These are phyloP conservation scores for Antedon mediterranea DNA, from an alignment of 53 echinoderm and acorn worm genomes.

Conservation along the genomic window DNA sequence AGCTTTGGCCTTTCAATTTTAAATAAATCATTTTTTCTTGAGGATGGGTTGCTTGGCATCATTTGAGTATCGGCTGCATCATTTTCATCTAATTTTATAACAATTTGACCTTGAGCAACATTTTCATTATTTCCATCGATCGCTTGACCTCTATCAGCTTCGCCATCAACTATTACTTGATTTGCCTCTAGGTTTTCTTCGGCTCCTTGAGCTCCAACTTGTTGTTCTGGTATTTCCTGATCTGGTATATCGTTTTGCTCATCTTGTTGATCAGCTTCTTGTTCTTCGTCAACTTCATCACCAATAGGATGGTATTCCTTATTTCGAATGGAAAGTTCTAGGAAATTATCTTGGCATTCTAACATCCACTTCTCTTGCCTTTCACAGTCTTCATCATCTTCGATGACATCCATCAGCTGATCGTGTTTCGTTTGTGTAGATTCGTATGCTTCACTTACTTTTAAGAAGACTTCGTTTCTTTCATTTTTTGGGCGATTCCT, in stretches of 20 bases:
- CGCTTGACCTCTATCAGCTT: neutral
- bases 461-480: neutral
- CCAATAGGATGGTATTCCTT: slow-evolving; percentile 2
- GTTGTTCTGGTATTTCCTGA: neutral
- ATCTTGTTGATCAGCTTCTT: too few relatives aligned
- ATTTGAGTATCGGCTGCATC: too few relatives aligned
- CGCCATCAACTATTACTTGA: neutral
- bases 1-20: slow-evolving; percentile 34
- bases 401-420: neutral
- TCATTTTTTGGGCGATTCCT: neutral
- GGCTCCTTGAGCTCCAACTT: neutral
- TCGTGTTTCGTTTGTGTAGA: neutral
- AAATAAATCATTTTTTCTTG: neutral
- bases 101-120: too few relatives aligned
- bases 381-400: slow-evolving; percentile 28
- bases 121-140: neutral
- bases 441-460: neutral
- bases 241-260: neutral
- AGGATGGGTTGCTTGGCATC: neutral
- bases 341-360: slow-evolving; percentile 15
- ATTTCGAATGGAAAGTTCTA: slow-evolving; percentile 1
- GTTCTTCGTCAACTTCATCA: neutral
- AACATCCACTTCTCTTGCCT: slow-evolving; percentile 23
- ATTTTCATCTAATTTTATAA: too few relatives aligned
- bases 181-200: neutral